phyloP scores from a whole-genome alignment of 1,140 invertebrate genomes.

The Trachymyrmex cornetzi region DNA sequence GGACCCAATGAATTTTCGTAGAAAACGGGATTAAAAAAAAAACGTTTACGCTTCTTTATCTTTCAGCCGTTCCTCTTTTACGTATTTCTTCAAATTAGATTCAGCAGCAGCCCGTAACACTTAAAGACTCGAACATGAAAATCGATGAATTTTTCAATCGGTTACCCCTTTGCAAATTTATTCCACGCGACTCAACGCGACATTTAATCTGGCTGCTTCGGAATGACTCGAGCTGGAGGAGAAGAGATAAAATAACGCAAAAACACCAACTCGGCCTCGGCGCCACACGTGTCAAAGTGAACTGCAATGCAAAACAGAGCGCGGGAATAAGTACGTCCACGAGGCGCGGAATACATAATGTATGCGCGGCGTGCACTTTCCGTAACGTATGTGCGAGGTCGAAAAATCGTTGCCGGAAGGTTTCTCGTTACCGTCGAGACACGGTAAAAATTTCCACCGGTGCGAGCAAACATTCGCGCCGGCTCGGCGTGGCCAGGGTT shows the following conservation, averaged over 20 bases:
- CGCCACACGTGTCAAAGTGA: neutral
- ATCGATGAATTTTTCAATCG: constrained; percentile 39
- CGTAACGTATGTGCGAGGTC: constrained; percentile 18
- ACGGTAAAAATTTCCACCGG: constrained; percentile 47
- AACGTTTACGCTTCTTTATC: constrained; percentile 20
- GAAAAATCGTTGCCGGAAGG: constrained; percentile 56
- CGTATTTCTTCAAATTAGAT: constrained; percentile 4
- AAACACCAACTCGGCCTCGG: constrained; percentile 10
- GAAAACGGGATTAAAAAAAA: constrained; percentile 47
- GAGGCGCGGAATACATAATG: constrained; percentile 46
- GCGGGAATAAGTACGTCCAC: constrained; percentile 1
- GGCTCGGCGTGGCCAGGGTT: constrained; percentile 7
- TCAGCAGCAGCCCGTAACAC: neutral
- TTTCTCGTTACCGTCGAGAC: constrained; percentile 55
- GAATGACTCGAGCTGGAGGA: neutral
- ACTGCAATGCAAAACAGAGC: constrained; percentile 19
- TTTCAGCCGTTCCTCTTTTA: neutral
- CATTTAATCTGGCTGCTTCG: constrained; percentile 9
- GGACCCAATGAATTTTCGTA: constrained; percentile 43
- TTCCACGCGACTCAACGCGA: neutral
- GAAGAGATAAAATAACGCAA: neutral
- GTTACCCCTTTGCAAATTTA: neutral
- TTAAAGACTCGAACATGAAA: neutral
- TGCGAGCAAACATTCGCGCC: constrained; percentile 52
- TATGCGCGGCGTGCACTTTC: constrained; percentile 25